Evolutionary conservation across 2,888 invertebrate genomes (phyloP).

Genomic region (Amiota minor): DNA sequence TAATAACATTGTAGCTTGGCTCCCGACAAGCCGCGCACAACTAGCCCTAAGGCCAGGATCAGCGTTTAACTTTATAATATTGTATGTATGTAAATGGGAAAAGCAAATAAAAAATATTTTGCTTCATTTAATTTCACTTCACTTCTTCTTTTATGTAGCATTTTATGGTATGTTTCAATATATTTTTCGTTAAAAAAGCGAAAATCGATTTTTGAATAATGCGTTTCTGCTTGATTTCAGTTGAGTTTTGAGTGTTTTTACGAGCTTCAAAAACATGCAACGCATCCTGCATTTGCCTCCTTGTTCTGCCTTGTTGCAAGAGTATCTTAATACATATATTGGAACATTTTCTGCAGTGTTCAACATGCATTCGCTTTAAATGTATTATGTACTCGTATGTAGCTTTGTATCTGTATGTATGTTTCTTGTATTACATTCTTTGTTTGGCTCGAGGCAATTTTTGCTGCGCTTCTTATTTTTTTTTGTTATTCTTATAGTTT

Average conservation of each 20-base stretch:
- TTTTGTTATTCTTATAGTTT: not conserved
- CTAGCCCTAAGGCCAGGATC: not conserved
- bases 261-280: not conserved
- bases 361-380: not conserved
- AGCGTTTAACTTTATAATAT: not conserved
- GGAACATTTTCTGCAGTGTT: constrained; percentile 2
- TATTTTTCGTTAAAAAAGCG: constrained; percentile 23
- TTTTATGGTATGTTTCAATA: not conserved
- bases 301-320: not conserved
- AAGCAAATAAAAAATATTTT: not conserved
- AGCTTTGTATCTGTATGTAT: not conserved
- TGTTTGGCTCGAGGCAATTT: constrained; percentile 8
- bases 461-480: not conserved
- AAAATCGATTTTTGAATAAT: constrained; percentile 39
- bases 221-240: constrained; percentile 23
- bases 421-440: constrained; percentile 3
- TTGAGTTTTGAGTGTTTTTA: constrained; percentile 4
- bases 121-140: not conserved
- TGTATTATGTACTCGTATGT: not conserved
- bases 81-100: not conserved
- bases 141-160: not conserved
- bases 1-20: not conserved
- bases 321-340: not conserved
- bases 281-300: not conserved
- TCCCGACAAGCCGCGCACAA: not conserved